Conservation (phyloP, 2,888 invertebrate genomes). For the Halocaridina rubra region DNA sequence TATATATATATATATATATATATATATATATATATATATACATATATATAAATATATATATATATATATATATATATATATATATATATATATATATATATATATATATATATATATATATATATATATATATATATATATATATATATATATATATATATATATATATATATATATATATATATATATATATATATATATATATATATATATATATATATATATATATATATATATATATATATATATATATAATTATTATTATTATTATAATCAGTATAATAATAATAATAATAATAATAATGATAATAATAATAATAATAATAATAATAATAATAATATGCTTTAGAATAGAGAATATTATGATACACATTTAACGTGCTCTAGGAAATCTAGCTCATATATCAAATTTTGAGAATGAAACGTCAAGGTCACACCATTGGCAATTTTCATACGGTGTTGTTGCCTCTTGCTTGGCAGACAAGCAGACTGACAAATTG, state of each 20-base stretch:
- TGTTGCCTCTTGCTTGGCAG: no score
- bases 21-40: not conserved
- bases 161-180: not conserved
- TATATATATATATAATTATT: not conserved
- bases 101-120: not conserved
- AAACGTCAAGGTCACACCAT: no score
- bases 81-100: not conserved
- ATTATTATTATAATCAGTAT: not conserved
- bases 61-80: not conserved
- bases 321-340: no score
- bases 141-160: not conserved
- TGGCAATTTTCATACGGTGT: no score
- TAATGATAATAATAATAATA: no score
- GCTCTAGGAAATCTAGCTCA: no score
- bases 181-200: not conserved
- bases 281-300: no score
- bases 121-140: not conserved
- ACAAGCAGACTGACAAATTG: no score
- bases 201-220: not conserved
- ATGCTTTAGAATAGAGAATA: no score
- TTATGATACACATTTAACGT: no score
- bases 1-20: not conserved
- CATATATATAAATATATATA: not conserved
- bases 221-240: not conserved
- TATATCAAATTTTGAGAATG: no score